Percentiles rank a stretch among this genome's conserved stretches.
phyloP scores from a whole-genome alignment of 1,140 invertebrate species.

The Schmidtea mediterranea region DNA sequence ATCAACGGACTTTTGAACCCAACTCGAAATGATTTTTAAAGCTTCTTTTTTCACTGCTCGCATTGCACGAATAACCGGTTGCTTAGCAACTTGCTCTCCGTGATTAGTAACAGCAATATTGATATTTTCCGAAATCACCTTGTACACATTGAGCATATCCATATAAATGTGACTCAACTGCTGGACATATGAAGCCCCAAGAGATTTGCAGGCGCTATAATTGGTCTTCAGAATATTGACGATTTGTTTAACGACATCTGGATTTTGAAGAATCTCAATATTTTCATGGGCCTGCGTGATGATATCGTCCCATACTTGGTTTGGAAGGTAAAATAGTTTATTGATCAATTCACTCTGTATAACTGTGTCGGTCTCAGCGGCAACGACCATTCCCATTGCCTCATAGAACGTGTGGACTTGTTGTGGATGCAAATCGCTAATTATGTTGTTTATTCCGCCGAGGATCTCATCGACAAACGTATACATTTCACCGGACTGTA shows the following conservation, averaged over 20 bases:
- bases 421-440: constrained; percentile 87
- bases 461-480: constrained; percentile 98
- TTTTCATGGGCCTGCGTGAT: constrained; percentile 83
- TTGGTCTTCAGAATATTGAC: constrained; percentile 95
- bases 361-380: constrained; percentile 59
- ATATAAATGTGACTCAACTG: constrained; percentile 51
- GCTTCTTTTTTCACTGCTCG: constrained; percentile 95
- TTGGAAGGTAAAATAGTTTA: constrained; percentile 84
- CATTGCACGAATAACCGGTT: constrained; percentile 90
- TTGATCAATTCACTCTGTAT: constrained; percentile 71
- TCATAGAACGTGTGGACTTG: constrained; percentile 99
- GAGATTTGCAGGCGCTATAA: constrained; percentile 77
- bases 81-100: constrained; percentile 78
- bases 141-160: constrained; percentile 97
- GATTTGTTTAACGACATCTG: constrained; percentile 80
- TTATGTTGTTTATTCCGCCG: constrained; percentile 73
- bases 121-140: constrained; percentile 93
- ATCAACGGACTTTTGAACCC: constrained; percentile 70
- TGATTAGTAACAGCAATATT: constrained; percentile 74
- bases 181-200: constrained; percentile 76
- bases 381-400: constrained; percentile 96
- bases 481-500: constrained; percentile 54
- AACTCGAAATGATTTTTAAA: constrained; percentile 82
- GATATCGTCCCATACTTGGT: constrained; percentile 96
- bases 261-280: constrained; percentile 78